Base-by-base conservation (phyloP, 2,888 invertebrate genomes). In the Allacma fusca region DNA sequence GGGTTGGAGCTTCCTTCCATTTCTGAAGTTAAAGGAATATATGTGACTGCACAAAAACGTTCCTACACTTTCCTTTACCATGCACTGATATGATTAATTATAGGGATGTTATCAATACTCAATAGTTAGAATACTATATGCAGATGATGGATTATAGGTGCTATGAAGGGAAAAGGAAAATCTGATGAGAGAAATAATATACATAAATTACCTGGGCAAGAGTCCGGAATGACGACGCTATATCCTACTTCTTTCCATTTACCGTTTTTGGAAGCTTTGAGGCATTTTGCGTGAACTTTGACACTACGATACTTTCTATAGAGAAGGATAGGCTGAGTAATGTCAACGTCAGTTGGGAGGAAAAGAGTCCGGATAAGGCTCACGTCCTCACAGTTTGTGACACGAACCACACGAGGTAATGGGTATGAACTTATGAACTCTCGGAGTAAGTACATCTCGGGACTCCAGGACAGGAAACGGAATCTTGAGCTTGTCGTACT, bases 171-270 rank as follows among this genome's bases (percentile, higher is more conserved):
- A n/a, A n/a, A n/a, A n/a, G n/a, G n/a, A n/a, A n/a, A n/a, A n/a
- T n/a, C n/a, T n/a, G n/a, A n/a, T n/a, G n/a, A n/a, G n/a, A n/a
- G n/a, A n/a, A n/a, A n/a, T n/a, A n/a, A n/a, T n/a, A n/a, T n/a
- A n/a, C n/a, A n/a, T n/a, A n/a, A n/a, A 34, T 34, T 34, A 91
- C 91, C 91, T 86, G 90, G 89, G 87, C 91, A 91, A 82, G 90
- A 90, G 86, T 91, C 91, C 81, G 91, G 91, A 85, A 91, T 91
- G 84, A 90, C 90, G 76, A 90, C 76, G 77, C 79, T 88, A 81
- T 90, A 90, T 23, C 89, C 89, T 21, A 90, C 89, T 81, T 85
- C 84, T 64, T 84, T 85, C 76, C 84, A 84, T 67, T 83, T 82
- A 23, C 85, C 83, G 70, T 80, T 84, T 77, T 83, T 84, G 62